Conservation (phyloP, 2,113 vertebrate genomes). For the Lampris megalopsis region DNA sequence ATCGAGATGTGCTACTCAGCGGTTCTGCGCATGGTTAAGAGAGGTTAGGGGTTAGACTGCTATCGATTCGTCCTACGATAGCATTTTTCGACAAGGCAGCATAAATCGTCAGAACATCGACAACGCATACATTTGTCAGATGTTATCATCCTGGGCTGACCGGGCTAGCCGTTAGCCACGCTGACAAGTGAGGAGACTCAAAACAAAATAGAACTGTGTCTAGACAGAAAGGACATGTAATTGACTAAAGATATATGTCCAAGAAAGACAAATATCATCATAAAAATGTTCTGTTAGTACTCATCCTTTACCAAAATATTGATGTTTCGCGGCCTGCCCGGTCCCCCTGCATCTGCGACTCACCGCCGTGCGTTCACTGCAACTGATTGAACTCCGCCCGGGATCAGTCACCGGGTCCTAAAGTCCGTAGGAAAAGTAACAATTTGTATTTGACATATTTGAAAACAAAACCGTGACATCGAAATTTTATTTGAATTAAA, state of each 20-base stretch:
- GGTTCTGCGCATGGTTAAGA: too few species aligned
- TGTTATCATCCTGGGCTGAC: conserved; percentile 65
- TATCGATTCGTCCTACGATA: too few species aligned
- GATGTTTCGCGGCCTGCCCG: conserved; percentile 33
- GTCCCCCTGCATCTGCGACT: conserved; percentile 66
- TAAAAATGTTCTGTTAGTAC: not conserved
- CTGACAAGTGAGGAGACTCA: not conserved
- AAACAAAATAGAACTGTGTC: not conserved
- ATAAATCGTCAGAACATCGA: too few species aligned
- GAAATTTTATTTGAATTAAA: too few species aligned
- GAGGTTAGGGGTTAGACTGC: too few species aligned
- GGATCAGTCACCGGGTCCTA: conserved; percentile 53
- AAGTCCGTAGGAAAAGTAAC: conserved; percentile 11
- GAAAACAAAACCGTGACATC: not conserved
- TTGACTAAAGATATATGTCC: not conserved
- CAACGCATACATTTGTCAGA: too few species aligned
- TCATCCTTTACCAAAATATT: conserved; percentile 48
- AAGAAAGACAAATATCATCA: rapidly evolving
- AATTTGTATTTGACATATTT: too few species aligned
- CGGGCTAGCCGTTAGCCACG: conserved; percentile 52
- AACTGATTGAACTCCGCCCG: conserved; percentile 19
- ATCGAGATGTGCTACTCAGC: too few species aligned
- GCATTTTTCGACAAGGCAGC: too few species aligned
- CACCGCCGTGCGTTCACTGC: conserved; percentile 58
- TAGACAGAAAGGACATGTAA: not conserved